A percentile compares a stretch with the other conserved stretches of the same genome.
phyloP scores from a whole-genome alignment of 2,888 invertebrate species.

The Pammene fasciana region DNA sequence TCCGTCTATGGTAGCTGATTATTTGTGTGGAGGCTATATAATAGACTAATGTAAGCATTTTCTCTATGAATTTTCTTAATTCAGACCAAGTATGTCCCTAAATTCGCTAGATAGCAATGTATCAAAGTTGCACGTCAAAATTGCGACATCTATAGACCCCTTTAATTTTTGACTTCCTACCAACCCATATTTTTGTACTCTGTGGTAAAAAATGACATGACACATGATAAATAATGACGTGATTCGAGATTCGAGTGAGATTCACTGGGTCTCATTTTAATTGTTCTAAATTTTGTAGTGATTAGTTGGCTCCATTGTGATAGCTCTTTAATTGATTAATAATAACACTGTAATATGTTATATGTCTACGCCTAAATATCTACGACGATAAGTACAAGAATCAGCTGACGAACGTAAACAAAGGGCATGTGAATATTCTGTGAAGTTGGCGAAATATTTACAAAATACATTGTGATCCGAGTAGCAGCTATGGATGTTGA shows the following conservation, averaged over 20 bases:
- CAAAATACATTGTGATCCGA: constrained; percentile 60
- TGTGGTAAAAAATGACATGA: no score
- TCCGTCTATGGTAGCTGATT: no score
- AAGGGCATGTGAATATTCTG: constrained; percentile 73
- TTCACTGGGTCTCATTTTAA: constrained; percentile 37
- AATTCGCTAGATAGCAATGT: no score
- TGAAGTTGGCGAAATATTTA: constrained; percentile 59
- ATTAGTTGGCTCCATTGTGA: constrained; percentile 21
- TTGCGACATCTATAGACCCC: no score
- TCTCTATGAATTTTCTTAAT: no score
- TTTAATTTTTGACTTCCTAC: no score
- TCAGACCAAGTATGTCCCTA: no score
- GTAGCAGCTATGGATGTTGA: constrained; percentile 87
- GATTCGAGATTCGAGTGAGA: constrained; percentile 37
- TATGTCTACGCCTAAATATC: constrained; percentile 8
- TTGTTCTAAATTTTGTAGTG: constrained; percentile 38
- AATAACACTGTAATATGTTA: not conserved
- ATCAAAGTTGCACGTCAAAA: no score
- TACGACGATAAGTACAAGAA: constrained; percentile 41
- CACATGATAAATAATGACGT: no score
- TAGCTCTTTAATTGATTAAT: constrained; percentile 16
- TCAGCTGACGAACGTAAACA: constrained; percentile 82
- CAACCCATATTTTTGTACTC: no score
- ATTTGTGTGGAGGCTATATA: no score
- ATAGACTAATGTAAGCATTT: no score